phyloP scores from a whole-genome alignment of 2,797 vertebrate genomes.

The Chaetophractus vellerosus region DNA sequence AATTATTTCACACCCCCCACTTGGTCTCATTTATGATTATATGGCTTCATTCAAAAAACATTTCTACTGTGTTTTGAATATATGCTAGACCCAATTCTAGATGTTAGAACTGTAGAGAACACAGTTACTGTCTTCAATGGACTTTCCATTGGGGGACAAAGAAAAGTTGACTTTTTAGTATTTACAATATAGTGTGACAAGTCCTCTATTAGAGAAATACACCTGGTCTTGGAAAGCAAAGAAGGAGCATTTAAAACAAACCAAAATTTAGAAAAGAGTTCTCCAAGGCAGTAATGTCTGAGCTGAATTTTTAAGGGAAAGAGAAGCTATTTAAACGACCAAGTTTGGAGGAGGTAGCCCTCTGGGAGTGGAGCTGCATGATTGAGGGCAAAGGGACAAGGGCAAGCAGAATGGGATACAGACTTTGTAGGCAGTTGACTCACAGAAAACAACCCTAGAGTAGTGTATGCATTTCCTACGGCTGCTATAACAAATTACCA shows the following conservation, averaged over 20 bases:
- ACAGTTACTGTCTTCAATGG: not conserved
- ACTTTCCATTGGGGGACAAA: not conserved
- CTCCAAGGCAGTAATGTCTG: not conserved
- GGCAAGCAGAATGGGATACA: not conserved
- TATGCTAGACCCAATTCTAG: not conserved
- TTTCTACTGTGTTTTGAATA: not conserved
- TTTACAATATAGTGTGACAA: not conserved
- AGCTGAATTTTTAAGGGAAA: slow-evolving; percentile 1
- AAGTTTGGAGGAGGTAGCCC: not conserved
- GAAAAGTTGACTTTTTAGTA: not conserved
- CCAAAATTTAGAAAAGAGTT: not conserved
- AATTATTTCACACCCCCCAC: not conserved
- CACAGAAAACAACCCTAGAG: not conserved
- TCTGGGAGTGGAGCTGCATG: not conserved
- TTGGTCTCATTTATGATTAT: slow-evolving; percentile 11
- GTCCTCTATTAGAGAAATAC: not conserved
- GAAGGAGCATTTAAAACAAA: not conserved
- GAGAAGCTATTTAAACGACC: not conserved
- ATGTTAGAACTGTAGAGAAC: not conserved
- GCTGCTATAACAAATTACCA: not conserved
- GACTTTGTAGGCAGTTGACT: not conserved
- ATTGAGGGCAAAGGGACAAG: not conserved
- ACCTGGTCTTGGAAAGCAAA: not conserved
- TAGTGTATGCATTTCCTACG: not conserved
- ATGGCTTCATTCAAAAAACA: not conserved